Evolutionary conservation across 2,888 invertebrate genomes (phyloP).

Genomic region (Cyaniris semiargus): DNA sequence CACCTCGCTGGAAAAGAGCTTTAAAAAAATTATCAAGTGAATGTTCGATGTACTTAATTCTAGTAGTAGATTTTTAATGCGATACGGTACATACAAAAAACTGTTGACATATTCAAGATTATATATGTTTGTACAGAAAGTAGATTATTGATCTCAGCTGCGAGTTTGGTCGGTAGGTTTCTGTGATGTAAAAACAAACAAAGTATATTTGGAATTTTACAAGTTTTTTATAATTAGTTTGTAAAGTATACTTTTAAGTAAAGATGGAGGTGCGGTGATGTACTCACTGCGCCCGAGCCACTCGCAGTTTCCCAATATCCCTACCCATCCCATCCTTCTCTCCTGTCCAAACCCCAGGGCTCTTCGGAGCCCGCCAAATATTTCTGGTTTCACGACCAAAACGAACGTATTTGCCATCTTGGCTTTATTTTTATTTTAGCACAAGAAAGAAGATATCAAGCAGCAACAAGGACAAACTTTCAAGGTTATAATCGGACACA

Average conservation of each 20-base stretch:
- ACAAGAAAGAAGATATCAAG: constrained; percentile 23
- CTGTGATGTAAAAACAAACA: constrained; percentile 78
- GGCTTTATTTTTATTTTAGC: constrained; percentile 39
- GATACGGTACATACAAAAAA: constrained; percentile 64
- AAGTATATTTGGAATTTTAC: constrained; percentile 79
- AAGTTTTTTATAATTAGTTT: constrained; percentile 80
- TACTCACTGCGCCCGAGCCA: constrained; percentile 54
- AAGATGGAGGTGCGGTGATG: constrained; percentile 60
- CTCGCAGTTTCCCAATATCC: constrained; percentile 59
- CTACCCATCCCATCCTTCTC: constrained; percentile 45
- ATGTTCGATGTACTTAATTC: constrained; percentile 58
- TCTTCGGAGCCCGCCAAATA: constrained; percentile 48
- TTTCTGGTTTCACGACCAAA: constrained; percentile 43
- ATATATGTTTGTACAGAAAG: constrained; percentile 75
- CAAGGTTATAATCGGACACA: not conserved
- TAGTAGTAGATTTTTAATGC: constrained; percentile 74
- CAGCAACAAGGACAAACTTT: not conserved
- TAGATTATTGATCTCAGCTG: constrained; percentile 77
- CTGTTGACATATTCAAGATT: constrained; percentile 71
- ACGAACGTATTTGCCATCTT: constrained; percentile 38
- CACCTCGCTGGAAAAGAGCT: constrained; percentile 60
- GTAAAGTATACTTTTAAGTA: constrained; percentile 76
- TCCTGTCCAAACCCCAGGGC: constrained; percentile 53
- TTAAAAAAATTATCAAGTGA: constrained; percentile 57
- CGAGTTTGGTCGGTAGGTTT: constrained; percentile 60